Base-by-base conservation (phyloP, 2,797 vertebrate genomes). In the Halcyon smyrnensis region DNA sequence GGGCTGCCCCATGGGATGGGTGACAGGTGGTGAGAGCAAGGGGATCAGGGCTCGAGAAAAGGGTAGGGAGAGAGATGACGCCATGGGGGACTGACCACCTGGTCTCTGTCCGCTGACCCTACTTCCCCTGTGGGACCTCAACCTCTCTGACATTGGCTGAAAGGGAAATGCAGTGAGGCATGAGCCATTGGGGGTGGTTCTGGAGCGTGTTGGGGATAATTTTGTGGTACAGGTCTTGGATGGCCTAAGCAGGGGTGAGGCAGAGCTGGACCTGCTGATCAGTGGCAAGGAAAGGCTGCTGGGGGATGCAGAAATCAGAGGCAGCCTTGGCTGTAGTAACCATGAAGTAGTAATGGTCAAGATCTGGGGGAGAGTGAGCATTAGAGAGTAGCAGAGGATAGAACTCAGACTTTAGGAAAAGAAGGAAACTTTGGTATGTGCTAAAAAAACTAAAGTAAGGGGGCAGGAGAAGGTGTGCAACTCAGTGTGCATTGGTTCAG, bases 111-210 rank as follows among this genome's bases (percentile, higher is more conserved):
- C 2, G 1, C 16, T 6, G 7, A 19, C 17, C 5, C 5, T 45
- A 1, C 18, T 85, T 53, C 20, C 90, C 11, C 30, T 43, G 5
- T 34, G 30, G 21, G 43, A 37, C 25, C 43, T 90, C 5, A 68
- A 43, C 12, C 2, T n/a, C n/a, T 43, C 27, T 50, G 39, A 23
- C 5, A 28, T 9, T 2, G 1, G 0, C 5, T 80, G 28, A 3
- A 32, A 50, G 15, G 20, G 7, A 89, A 78, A 50, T 17, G 15
- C 5, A 15, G 27, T 9, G 32, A 11, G 11, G 1, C 10, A 51
- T 1, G 3, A 82, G 28, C 3, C 5, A 5, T 3, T 0, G 1
- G 3, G n/a, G 6, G 8, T 2, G 20, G 12, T 88, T 75, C 43
- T 73, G 19, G 7, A 78, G 13, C 6, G 4, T 50, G 13, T 28